These are phyloP conservation scores for Semnornis frantzii DNA, from an alignment of 2,113 vertebrate genomes.

Conservation along the genomic window DNA sequence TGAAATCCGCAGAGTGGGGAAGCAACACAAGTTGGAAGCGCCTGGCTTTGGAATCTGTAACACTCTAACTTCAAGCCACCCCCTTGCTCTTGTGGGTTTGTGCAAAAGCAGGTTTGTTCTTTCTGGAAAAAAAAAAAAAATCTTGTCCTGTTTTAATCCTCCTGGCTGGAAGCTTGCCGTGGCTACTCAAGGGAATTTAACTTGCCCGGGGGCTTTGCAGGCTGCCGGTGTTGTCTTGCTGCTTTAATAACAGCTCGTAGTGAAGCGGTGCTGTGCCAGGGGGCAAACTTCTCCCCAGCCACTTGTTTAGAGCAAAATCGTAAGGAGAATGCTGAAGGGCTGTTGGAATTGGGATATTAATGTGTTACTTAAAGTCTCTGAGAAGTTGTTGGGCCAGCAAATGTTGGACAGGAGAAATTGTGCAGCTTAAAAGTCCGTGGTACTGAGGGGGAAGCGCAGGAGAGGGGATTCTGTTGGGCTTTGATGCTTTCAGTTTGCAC, in stretches of 20 bases:
- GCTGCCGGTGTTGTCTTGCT: background rate
- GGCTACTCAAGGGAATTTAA: background rate
- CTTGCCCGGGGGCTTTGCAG: background rate
- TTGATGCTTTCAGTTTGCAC: background rate
- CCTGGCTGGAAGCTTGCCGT: background rate
- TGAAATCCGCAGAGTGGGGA: conserved; percentile 74
- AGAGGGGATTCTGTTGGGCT: background rate
- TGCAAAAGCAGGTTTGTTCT: conserved; percentile 62
- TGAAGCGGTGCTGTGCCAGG: background rate
- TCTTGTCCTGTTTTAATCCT: background rate
- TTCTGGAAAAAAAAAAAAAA: background rate
- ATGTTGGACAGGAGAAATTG: background rate
- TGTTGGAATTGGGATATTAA: background rate
- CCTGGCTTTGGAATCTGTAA: conserved; percentile 61
- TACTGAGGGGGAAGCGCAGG: background rate
- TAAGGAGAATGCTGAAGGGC: background rate
- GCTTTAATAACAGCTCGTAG: background rate
- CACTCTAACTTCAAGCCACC: background rate
- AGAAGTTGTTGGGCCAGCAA: conserved; percentile 13
- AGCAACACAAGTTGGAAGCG: conserved; percentile 75
- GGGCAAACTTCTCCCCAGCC: background rate
- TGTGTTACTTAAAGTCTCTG: background rate
- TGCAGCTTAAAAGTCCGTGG: background rate
- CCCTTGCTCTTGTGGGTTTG: conserved; percentile 39
- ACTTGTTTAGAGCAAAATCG: background rate